Base-by-base conservation (phyloP, 2,888 invertebrate species). In the Hirtodrosophila duncani region DNA sequence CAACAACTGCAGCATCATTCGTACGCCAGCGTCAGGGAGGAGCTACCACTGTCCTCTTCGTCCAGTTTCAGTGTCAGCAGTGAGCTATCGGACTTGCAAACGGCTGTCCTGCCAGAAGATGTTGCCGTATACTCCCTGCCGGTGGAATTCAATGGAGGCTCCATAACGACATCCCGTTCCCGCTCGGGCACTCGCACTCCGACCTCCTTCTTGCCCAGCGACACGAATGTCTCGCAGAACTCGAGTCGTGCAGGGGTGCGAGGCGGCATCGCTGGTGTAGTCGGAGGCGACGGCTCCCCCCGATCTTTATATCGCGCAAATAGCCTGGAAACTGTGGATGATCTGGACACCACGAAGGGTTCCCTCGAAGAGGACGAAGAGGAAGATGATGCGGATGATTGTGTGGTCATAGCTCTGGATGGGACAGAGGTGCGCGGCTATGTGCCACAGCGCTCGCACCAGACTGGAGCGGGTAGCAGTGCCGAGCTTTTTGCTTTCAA, bases 371-470 rank as follows among this genome's bases (percentile, higher is more conserved):
- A 65, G 16, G 68, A 67, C 1, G 56, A 65, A 2, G 52, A 63
- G 3, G 56, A 39, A 4, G 53, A 67, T 8, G 60, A 65, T n/a
- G 63, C 65, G 13, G 72, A 77, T 20, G 74, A 75, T 5, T 75
- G 77, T 14, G 74, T n/a, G n/a, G 74, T 75, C 2, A 71, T 75
- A n/a, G 77, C 74, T 0, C 23, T 77, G 13, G 75, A 75, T 16
- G 68, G 68, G 5, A 75, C 75, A 5, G 68, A 71, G 26, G 67
- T 77, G 5, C 77, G 68, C 8, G 68, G 60, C 10, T 75, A 67
- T 27, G 57, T 74, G 7, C 59, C 74, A 1, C n/a, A n/a, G n/a
- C 70, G 61, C 0, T 37, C 65, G 0, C 53, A 53, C 3, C 56
- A 50, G 1, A 0, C 50, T 6, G 18, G 41, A 2, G 50, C 61